Evolutionary conservation across 1,140 invertebrate genomes (phyloP).

Genomic region (Monomorium pharaonis): DNA sequence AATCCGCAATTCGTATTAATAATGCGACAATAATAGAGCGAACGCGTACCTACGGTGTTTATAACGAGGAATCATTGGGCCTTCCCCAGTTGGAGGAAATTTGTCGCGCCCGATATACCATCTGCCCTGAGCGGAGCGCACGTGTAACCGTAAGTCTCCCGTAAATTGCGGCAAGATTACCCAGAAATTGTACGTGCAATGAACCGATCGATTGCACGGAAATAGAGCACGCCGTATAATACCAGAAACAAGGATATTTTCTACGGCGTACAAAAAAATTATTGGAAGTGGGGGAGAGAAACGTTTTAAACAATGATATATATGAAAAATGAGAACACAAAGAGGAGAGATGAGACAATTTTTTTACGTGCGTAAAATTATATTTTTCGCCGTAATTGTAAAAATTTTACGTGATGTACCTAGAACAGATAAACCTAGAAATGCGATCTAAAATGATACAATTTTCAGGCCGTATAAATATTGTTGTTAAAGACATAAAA

Average conservation of each 20-base stretch:
- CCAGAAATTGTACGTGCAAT: constrained; percentile 34
- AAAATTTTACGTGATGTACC: neutral
- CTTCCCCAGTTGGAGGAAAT: neutral
- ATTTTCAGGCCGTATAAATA: neutral
- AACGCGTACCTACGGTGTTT: neutral
- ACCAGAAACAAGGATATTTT: constrained; percentile 7
- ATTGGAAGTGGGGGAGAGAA: neutral
- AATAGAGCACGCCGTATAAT: constrained; percentile 36
- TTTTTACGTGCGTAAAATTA: neutral
- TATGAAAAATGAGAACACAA: neutral
- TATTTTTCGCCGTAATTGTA: neutral
- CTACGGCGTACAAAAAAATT: neutral
- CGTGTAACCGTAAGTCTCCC: constrained; percentile 5
- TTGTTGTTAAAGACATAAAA: neutral
- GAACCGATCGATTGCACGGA: constrained; percentile 24
- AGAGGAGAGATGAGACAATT: neutral
- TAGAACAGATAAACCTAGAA: neutral
- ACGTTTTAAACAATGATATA: neutral
- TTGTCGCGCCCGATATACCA: too few relatives aligned
- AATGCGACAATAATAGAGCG: neutral
- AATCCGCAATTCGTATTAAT: neutral
- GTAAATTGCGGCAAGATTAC: constrained; percentile 27
- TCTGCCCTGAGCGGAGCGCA: neutral
- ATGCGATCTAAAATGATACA: neutral
- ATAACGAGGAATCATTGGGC: neutral